Evolutionary conservation across 2,113 vertebrate species (phyloP), one percentile per base, ranked within the genome.

Genomic region (Polyodon spathula): DNA sequence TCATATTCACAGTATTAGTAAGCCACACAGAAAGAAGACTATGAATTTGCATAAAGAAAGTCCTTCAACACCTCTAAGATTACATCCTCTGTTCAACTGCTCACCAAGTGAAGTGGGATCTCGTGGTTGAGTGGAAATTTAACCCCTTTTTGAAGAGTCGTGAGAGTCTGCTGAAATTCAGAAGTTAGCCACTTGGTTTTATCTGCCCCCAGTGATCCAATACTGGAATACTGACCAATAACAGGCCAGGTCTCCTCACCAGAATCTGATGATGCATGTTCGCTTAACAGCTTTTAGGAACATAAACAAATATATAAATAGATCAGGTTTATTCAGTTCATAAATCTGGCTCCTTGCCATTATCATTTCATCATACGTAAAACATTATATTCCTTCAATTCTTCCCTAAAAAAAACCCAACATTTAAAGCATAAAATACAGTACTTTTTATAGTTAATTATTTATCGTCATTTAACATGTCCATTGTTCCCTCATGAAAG

Each of bases 201-300:
- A 60, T 97, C 94, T 50, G 76, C 61, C 60, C 95, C 96, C 90
- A 99, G 64, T 0, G 95, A 98, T 44, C 95, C 95, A 0, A 98
- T 97, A 78, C 96, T 99, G 56, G 96, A 99, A 69, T 98, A 98
- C 79, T 99, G 96, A 2, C 91, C 95, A 62, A 98, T 74, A 10
- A 97, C 54, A 0, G 93, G 89, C 96, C 95, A 99, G 17, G 58
- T 62, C 15, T 94, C 86, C 0, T 77, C 72, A 0, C 69, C 65
- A 1, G 86, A 61, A 4, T 77, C 0, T 0, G 85, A 62, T 0
- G 68, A 54, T 8, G 85, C 53, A 41, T 90, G 79, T 0, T 91
- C 84, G 39, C 67, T 81, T 72, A 98, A 70, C 63, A 97, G 74
- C 89, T 91, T 64, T 0, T 0, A 37, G 17, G 40, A 65, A n/a